Conservation (phyloP, 2,888 invertebrate genomes). For the Drosophila eohydei region DNA sequence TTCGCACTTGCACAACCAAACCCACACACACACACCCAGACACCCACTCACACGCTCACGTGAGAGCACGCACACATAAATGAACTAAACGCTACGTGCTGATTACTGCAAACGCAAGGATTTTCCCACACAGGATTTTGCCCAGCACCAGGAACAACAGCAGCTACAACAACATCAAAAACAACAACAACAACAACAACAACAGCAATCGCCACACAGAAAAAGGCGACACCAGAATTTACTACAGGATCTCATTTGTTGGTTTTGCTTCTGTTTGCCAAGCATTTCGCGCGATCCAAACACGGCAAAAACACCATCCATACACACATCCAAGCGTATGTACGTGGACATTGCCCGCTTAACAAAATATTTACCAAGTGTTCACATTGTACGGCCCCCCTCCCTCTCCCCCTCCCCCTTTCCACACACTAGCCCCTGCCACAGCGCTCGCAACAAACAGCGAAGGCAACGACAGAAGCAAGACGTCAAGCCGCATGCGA, state of each 20-base stretch:
- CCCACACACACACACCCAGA: conserved; percentile 19
- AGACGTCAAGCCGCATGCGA: conserved; percentile 5
- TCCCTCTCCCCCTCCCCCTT: neutral
- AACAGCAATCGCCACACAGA: conserved; percentile 14
- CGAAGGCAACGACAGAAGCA: conserved; percentile 23
- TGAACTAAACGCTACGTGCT: conserved; percentile 78
- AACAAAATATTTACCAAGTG: conserved; percentile 75
- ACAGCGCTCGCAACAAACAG: conserved; percentile 15
- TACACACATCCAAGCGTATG: conserved; percentile 18
- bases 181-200: conserved; percentile 5
- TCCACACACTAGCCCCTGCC: neutral
- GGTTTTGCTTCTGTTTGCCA: conserved; percentile 72
- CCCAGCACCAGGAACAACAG: conserved; percentile 20
- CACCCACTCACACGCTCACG: conserved; percentile 23
- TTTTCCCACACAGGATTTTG: conserved; percentile 56
- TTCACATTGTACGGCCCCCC: conserved; percentile 64
- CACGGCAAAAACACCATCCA: conserved; percentile 30
- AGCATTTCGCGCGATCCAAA: conserved; percentile 70
- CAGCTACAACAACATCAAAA: conserved; percentile 12
- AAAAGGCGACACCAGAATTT: conserved; percentile 68
- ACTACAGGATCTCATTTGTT: conserved; percentile 73
- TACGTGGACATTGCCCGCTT: conserved; percentile 63
- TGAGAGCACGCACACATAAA: conserved; percentile 69
- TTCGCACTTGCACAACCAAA: conserved; percentile 39
- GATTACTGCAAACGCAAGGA: conserved; percentile 80